Evolutionary conservation across 2,888 invertebrate species (phyloP).

Genomic region (Zeuzera pyrina): DNA sequence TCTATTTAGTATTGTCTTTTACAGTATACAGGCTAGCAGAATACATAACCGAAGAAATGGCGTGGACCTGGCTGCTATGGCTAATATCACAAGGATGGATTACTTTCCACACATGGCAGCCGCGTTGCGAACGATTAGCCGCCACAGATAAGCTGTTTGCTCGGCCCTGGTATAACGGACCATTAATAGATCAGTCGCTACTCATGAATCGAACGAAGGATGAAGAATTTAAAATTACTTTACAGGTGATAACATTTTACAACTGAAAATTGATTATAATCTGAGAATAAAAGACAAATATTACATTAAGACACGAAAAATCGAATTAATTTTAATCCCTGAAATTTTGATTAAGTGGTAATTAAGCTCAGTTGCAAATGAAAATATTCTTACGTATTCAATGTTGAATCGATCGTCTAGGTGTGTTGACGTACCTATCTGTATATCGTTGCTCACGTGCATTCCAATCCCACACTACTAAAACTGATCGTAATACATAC

Average conservation of each 20-base stretch:
- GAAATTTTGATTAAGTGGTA: no score
- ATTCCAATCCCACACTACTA: no score
- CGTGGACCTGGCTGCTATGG: conserved; percentile 88
- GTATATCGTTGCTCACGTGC: no score
- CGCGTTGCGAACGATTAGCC: conserved; percentile 86
- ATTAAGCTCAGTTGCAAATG: no score
- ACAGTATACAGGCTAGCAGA: conserved; percentile 61
- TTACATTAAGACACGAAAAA: no score
- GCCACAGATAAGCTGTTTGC: conserved; percentile 88
- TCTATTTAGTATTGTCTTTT: conserved; percentile 9
- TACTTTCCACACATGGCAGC: conserved; percentile 88
- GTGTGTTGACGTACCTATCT: no score
- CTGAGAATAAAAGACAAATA: no score
- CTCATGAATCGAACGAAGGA: conserved; percentile 86
- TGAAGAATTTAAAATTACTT: conserved; percentile 65
- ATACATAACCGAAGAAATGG: conserved; percentile 74
- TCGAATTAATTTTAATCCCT: no score
- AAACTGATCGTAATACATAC: no score
- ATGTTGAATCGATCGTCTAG: no score
- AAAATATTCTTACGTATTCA: no score
- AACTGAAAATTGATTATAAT: neutral
- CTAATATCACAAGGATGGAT: conserved; percentile 90
- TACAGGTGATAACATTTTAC: conserved; percentile 41
- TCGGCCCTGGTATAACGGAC: conserved; percentile 86
- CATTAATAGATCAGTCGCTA: conserved; percentile 88